These are phyloP conservation scores for Novumbra hubbsi DNA, from an alignment of 2,797 vertebrate genomes.

Conservation along the genomic window DNA sequence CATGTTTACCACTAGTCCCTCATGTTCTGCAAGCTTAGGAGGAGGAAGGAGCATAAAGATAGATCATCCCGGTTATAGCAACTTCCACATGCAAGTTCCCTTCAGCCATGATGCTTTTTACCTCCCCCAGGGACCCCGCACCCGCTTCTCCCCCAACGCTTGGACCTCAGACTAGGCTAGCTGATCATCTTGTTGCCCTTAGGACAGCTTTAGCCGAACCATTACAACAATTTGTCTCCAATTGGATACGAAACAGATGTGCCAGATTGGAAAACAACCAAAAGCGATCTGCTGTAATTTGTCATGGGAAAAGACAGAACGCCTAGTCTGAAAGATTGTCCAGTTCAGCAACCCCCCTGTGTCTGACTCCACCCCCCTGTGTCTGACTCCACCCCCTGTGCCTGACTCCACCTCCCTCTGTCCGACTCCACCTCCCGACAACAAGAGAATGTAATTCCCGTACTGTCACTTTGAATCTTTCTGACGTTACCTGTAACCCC, in stretches of 20 bases:
- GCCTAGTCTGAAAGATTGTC: conserved; percentile 74
- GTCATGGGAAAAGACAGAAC: conserved; percentile 36
- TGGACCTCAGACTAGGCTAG: conserved; percentile 77
- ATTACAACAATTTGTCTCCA: neutral
- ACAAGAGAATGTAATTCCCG: conserved; percentile 60
- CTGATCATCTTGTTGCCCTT: conserved; percentile 1
- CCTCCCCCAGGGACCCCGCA: conserved; percentile 41
- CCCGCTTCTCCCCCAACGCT: conserved; percentile 57
- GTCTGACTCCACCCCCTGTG: conserved; percentile 16
- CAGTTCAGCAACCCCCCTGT: neutral
- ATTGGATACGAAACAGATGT: conserved; percentile 1
- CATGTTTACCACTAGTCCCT: conserved; percentile 20
- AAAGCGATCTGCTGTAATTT: neutral
- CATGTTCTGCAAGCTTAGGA: conserved; percentile 31
- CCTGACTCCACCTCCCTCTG: neutral
- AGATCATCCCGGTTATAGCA: neutral
- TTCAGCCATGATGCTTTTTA: conserved; percentile 62
- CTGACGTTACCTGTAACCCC: conserved; percentile 42
- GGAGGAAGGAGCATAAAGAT: conserved; percentile 43
- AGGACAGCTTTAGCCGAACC: conserved; percentile 28
- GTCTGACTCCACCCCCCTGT: conserved; percentile 11
- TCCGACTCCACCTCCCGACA: conserved; percentile 18
- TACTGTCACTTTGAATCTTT: conserved; percentile 54
- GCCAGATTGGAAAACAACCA: conserved; percentile 9
- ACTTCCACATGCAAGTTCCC: conserved; percentile 58